Conservation (phyloP, 1,140 invertebrate species). For the Brachionus calyciflorus region DNA sequence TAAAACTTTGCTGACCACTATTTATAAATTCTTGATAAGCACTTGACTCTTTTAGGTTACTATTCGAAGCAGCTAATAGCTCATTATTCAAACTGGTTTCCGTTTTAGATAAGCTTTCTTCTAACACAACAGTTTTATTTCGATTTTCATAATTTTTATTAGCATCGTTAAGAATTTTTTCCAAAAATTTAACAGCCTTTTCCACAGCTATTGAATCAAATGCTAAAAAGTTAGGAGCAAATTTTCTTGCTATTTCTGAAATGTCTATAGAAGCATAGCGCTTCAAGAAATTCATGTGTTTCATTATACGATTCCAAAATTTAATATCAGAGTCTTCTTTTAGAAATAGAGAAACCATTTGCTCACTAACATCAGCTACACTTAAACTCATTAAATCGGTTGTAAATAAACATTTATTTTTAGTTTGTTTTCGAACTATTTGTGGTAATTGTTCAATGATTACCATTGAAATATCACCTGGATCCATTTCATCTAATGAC, state of each 20-base stretch:
- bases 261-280: not conserved
- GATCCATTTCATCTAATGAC: conserved; percentile 50
- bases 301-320: conserved; percentile 21
- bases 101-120: conserved; percentile 1
- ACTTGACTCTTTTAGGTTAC: conserved; percentile 31
- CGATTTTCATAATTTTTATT: not conserved
- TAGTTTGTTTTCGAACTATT: conserved; percentile 50
- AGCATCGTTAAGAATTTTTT: conserved; percentile 26
- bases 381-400: conserved; percentile 23
- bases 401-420: conserved; percentile 51
- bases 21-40: conserved; percentile 40
- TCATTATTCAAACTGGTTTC: conserved; percentile 33
- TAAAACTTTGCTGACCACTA: not conserved
- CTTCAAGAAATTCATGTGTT: conserved; percentile 18
- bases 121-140: conserved; percentile 31
- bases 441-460: conserved; percentile 53
- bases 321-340: conserved; percentile 26
- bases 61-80: not conserved
- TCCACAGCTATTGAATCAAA: not conserved
- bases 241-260: not conserved
- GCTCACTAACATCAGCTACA: conserved; percentile 21
- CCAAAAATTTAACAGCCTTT: conserved; percentile 27
- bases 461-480: conserved; percentile 53
- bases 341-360: conserved; percentile 1
- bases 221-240: not conserved